Base-by-base conservation (phyloP, 2,888 invertebrate species). In the Cheilosia impressa region DNA sequence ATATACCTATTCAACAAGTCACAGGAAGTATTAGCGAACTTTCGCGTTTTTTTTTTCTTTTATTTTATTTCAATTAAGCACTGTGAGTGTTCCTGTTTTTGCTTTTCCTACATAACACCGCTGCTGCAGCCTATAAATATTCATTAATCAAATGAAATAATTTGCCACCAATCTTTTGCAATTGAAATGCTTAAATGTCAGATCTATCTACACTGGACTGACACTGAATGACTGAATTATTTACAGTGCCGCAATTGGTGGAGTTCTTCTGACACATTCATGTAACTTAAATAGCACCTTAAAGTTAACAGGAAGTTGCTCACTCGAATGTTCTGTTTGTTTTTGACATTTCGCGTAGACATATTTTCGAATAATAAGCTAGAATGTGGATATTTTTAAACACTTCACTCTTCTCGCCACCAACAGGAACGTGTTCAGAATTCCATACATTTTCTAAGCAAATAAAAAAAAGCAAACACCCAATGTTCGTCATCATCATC, bases 391-490 rank as follows among this genome's bases (percentile, higher is more conserved):
- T 52, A 52, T 50, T 47, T 38, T 55, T 73, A 63, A 6, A 41
- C 43, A 55, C 53, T 43, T 19, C 43, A 34, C 45, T 62, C 17
- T 55, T 38, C 27, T 10, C 66, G 5, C 50, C 58, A 50, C 58
- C 65, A 50, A 60, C 60, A 60, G 53, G 47, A 69, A 62, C 77
- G 77, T 77, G 68, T 60, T 68, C 22, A 50, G 68, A 62, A 77
- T 77, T 68, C 53, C 68, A 77, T 53, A 62, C 17, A 68, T 68
- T 73, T 73, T 45, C 41, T 22, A 7, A 17, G 17, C 13, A 63
- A 31, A 55, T 34, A 13, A 38, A 3, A 38, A 10, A 38, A 38
- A 13, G 0, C 10, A 13, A 38, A 13, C 13, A 38, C 38, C 43
- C 55, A 38, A 31, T 41, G 63, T 55, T 77, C 53, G 68, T 68